A percentile compares a stretch with the other conserved stretches of the same genome.
Conservation (phyloP, 1,140 invertebrate species). For the Bombus turneri region DNA sequence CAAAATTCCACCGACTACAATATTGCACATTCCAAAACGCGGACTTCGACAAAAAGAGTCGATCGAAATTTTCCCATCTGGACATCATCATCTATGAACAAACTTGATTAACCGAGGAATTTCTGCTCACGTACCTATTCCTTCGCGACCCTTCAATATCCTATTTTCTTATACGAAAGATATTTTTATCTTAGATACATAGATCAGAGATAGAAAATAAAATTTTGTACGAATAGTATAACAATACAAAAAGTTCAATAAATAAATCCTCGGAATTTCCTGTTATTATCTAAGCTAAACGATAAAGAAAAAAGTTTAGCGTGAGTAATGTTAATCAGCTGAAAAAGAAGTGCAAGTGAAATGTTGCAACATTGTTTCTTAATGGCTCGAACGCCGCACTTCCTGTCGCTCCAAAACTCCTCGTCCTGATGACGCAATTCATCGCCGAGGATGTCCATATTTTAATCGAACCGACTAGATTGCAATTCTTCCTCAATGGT, state of each 20-base stretch:
- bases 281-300: background rate
- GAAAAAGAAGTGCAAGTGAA: background rate
- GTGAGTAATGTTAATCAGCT: background rate
- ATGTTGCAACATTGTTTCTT: background rate
- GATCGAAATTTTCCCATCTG: background rate
- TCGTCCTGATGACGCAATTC: background rate
- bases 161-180: slow-evolving; percentile 10
- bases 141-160: background rate
- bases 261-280: background rate
- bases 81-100: background rate
- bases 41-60: background rate
- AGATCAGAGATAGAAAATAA: background rate
- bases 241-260: background rate
- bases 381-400: background rate
- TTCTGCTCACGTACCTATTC: background rate
- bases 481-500: background rate
- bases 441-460: background rate
- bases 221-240: background rate
- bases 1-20: background rate
- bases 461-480: slow-evolving; percentile 13
- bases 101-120: slow-evolving; percentile 27
- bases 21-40: background rate
- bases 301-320: background rate
- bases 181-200: background rate
- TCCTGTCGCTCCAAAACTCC: background rate